Conservation (phyloP, 2,113 vertebrate species). For the Myocastor coypus region DNA sequence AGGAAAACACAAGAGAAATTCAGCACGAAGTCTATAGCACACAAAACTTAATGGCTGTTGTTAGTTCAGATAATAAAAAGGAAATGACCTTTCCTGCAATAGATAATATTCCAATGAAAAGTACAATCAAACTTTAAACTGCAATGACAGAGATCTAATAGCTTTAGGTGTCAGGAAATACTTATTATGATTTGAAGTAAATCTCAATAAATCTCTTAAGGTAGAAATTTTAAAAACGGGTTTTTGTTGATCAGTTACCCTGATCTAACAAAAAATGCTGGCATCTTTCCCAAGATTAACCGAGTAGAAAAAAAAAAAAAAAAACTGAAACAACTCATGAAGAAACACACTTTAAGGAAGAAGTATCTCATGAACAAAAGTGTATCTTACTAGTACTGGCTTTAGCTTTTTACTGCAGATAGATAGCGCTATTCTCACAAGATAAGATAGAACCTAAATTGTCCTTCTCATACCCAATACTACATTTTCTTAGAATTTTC, state of each 20-base stretch:
- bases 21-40: background rate
- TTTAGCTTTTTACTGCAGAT: background rate
- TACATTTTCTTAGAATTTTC: background rate
- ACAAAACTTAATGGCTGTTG: background rate
- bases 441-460: background rate
- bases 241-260: slow-evolving; percentile 7
- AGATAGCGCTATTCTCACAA: background rate
- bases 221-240: background rate
- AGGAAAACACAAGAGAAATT: slow-evolving; percentile 27
- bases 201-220: slow-evolving; percentile 35
- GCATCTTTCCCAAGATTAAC: background rate
- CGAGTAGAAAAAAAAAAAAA: background rate
- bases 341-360: background rate
- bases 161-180: slow-evolving; percentile 54
- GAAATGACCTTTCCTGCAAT: background rate
- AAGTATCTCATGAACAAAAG: background rate
- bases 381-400: background rate
- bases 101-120: background rate
- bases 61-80: slow-evolving; percentile 51
- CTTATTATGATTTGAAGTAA: slow-evolving; percentile 51
- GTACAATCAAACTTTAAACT: slow-evolving; percentile 20
- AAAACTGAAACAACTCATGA: background rate
- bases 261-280: slow-evolving; percentile 21
- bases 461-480: background rate
- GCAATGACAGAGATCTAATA: slow-evolving; percentile 56